phyloP scores from a whole-genome alignment of 2,888 invertebrate genomes.

The Proisotoma minuta region DNA sequence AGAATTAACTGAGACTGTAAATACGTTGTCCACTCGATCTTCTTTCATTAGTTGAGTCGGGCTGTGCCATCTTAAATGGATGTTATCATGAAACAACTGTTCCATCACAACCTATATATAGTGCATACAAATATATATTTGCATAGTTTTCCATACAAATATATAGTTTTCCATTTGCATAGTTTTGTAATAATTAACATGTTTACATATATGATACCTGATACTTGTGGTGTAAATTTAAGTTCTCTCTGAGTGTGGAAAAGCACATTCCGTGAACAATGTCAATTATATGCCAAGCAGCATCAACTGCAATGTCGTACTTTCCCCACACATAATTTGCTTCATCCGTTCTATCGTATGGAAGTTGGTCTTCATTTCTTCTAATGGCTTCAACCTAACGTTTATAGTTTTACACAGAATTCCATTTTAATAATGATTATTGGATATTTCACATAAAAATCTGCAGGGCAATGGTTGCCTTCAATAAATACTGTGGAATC shows the following conservation, averaged over 20 bases:
- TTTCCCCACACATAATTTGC: conserved; percentile 33
- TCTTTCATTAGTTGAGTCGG: conserved; percentile 16
- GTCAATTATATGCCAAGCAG: conserved; percentile 28
- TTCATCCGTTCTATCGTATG: not conserved
- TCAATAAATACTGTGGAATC: conserved; percentile 13
- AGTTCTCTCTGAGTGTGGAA: conserved; percentile 19
- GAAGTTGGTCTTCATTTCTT: not conserved
- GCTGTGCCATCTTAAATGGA: conserved; percentile 27
- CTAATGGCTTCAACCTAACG: not conserved
- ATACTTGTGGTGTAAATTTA: conserved; percentile 33
- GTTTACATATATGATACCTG: too few relatives aligned
- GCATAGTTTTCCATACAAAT: too few relatives aligned
- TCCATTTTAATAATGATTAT: too few relatives aligned
- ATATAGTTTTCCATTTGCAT: too few relatives aligned
- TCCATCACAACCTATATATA: conserved; percentile 32
- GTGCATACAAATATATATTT: too few relatives aligned
- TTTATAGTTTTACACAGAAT: not conserved
- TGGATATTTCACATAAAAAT: not conserved
- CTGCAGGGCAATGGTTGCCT: conserved; percentile 17
- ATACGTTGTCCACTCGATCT: conserved; percentile 22
- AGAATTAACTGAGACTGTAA: conserved; percentile 23
- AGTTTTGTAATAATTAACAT: too few relatives aligned
- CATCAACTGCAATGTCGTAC: conserved; percentile 31
- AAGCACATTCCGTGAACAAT: conserved; percentile 37
- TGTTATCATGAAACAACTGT: conserved; percentile 24